phyloP scores from a whole-genome alignment of 2,113 vertebrate genomes.

The Sarotherodon lohbergeri region DNA sequence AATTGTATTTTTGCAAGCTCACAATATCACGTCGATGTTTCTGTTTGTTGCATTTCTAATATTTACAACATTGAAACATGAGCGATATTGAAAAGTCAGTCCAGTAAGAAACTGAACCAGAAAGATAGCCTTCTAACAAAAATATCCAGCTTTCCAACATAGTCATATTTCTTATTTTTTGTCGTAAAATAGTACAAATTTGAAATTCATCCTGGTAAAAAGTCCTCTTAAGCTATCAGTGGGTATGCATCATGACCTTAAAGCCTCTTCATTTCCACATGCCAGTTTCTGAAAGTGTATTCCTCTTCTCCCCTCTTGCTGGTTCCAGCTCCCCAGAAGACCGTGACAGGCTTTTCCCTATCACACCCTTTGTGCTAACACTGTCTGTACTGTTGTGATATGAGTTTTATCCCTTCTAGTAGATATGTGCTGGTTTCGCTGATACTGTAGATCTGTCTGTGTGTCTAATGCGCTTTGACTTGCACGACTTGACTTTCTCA shows the following conservation, averaged over 20 bases:
- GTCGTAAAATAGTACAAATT: neutral
- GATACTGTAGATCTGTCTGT: neutral
- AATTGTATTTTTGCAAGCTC: neutral
- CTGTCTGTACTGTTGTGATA: constrained; percentile 5
- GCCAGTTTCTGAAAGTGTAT: neutral
- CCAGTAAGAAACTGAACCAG: neutral
- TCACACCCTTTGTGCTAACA: neutral
- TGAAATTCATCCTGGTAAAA: neutral
- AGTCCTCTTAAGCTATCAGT: neutral
- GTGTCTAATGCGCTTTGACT: constrained; percentile 8
- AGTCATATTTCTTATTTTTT: neutral
- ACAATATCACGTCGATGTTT: neutral
- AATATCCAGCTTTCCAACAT: neutral
- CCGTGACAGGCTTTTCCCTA: neutral
- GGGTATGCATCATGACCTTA: neutral
- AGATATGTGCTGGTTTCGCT: neutral
- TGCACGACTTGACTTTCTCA: neutral
- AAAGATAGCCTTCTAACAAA: neutral
- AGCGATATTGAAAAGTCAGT: neutral
- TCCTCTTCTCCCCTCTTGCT: neutral
- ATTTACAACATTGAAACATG: neutral
- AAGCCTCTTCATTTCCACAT: neutral
- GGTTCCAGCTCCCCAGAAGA: neutral
- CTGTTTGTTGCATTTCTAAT: neutral
- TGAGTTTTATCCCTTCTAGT: neutral